A percentile compares a stretch with the other conserved stretches of the same genome.
phyloP scores from a whole-genome alignment of 1,140 invertebrate genomes.

The Rhynchophorus ferrugineus region DNA sequence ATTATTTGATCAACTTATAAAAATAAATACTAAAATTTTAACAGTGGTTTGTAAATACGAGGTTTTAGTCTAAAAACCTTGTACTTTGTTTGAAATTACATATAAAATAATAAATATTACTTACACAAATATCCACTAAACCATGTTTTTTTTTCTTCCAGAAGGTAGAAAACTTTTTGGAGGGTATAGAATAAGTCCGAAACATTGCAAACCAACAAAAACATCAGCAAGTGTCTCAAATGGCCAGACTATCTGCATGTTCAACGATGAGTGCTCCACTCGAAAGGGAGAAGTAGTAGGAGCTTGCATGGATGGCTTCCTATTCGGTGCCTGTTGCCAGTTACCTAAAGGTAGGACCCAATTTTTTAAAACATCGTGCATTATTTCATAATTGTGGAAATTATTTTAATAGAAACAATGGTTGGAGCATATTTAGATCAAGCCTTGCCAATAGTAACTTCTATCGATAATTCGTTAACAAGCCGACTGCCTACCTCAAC shows the following conservation, averaged over 20 bases:
- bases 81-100: too few relatives aligned
- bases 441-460: conserved; percentile 33
- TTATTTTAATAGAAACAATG: conserved; percentile 27
- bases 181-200: conserved; percentile 75
- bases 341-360: conserved; percentile 42
- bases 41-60: too few relatives aligned
- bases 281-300: conserved; percentile 76
- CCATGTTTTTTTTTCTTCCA: conserved; percentile 43
- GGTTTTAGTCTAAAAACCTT: too few relatives aligned
- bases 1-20: too few relatives aligned
- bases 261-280: conserved; percentile 82
- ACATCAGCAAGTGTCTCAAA: conserved; percentile 39
- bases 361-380: neutral
- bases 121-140: too few relatives aligned
- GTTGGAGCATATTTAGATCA: conserved; percentile 36
- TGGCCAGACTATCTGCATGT: conserved; percentile 84
- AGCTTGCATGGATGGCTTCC: conserved; percentile 83
- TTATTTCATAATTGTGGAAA: neutral
- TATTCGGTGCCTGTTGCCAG: conserved; percentile 85
- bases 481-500: conserved; percentile 11
- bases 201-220: conserved; percentile 56
- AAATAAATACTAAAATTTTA: too few relatives aligned
- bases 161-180: conserved; percentile 71
- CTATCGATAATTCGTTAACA: conserved; percentile 25
- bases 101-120: too few relatives aligned